These are phyloP conservation scores for Drosophila robusta DNA, from an alignment of 2,888 invertebrate species.

Conservation along the genomic window DNA sequence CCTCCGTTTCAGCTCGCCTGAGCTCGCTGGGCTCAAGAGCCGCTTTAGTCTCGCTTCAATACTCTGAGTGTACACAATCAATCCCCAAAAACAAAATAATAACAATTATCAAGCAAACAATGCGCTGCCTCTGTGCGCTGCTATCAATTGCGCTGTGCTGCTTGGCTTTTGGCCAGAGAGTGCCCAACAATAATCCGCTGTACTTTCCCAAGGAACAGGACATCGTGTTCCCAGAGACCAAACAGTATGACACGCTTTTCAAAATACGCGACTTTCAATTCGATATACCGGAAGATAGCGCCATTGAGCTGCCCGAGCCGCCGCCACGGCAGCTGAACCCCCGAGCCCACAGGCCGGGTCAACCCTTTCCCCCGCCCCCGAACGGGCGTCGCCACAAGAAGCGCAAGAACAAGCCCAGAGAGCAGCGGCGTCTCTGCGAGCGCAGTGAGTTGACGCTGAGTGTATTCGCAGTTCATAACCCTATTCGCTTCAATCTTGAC, in stretches of 20 bases:
- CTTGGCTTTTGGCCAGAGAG: constrained; percentile 9
- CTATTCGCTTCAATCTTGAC: not conserved
- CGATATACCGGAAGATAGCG: not conserved
- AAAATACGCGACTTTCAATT: constrained; percentile 47
- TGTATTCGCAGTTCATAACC: not conserved
- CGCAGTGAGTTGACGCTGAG: constrained; percentile 54
- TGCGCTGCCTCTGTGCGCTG: constrained; percentile 37
- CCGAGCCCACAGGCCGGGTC: constrained; percentile 45
- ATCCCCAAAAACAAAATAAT: constrained; percentile 12
- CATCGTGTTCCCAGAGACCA: constrained; percentile 50
- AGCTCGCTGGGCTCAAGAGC: constrained; percentile 8
- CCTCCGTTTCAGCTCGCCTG: constrained; percentile 16
- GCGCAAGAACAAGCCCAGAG: constrained; percentile 16
- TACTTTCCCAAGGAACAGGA: constrained; percentile 56
- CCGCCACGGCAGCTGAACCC: constrained; percentile 13
- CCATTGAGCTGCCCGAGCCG: constrained; percentile 35
- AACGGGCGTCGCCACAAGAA: constrained; percentile 32
- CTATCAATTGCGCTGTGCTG: constrained; percentile 28
- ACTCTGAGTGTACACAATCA: constrained; percentile 43
- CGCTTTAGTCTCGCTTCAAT: constrained; percentile 57
- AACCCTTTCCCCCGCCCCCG: constrained; percentile 63
- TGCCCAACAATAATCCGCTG: not conserved
- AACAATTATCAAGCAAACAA: constrained; percentile 15
- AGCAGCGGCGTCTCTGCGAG: constrained; percentile 68
- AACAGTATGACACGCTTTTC: constrained; percentile 21